phyloP scores from a whole-genome alignment of 2,888 invertebrate genomes.

The Mechanitis messenoides region DNA sequence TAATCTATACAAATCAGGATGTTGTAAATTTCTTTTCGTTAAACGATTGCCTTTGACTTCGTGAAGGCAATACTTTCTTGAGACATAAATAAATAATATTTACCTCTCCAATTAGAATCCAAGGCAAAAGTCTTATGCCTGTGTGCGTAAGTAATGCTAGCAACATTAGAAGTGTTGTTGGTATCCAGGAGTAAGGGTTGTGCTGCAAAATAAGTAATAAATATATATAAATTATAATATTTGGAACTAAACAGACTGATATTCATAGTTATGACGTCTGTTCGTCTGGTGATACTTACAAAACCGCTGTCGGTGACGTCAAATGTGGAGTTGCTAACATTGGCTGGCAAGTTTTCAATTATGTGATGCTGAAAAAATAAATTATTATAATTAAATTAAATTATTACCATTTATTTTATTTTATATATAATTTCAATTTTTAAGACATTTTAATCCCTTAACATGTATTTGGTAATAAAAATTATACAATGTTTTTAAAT shows the following conservation, averaged over 20 bases:
- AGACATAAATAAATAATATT: slow-evolving; percentile 16
- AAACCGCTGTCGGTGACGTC: slow-evolving; percentile 3
- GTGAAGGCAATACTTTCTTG: no score
- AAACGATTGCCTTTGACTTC: no score
- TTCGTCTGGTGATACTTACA: not conserved
- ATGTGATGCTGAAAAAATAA: not conserved
- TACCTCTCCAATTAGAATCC: slow-evolving; percentile 89
- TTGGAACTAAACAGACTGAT: no score
- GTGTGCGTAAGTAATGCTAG: slow-evolving; percentile 83
- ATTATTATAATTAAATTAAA: not conserved
- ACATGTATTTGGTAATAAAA: not conserved
- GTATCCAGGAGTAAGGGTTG: slow-evolving; percentile 80
- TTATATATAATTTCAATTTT: no score
- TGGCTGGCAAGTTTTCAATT: not conserved
- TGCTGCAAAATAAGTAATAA: slow-evolving; percentile 41
- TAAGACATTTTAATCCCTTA: no score
- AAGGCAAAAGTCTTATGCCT: slow-evolving; percentile 83
- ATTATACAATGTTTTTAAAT: not conserved
- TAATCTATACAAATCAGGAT: no score
- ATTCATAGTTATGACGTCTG: no score
- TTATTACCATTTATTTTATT: no score
- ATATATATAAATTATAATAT: not conserved
- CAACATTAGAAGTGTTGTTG: slow-evolving; percentile 79
- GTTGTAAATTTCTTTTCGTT: no score
- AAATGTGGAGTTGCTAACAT: slow-evolving; percentile 2